Percentiles rank a stretch among this genome's conserved stretches.
Conservation (phyloP, 2,113 vertebrate species). For the Calonectris borealis region DNA sequence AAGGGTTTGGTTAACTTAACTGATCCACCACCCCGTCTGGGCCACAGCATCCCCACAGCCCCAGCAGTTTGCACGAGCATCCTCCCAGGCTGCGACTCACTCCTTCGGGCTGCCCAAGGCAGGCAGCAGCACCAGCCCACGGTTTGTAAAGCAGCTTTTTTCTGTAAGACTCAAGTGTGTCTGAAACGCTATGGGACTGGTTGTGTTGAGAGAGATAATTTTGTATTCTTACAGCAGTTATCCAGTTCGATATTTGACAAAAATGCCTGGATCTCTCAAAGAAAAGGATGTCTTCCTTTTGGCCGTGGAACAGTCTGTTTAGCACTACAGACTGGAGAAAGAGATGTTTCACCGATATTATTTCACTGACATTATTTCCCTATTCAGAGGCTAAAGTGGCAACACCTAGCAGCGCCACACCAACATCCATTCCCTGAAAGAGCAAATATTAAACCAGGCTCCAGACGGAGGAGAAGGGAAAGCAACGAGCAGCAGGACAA, state of each 20-base stretch:
- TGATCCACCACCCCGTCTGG: not conserved
- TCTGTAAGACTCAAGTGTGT: not conserved
- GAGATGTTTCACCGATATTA: not conserved
- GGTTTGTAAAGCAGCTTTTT: not conserved
- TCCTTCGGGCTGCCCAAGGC: not conserved
- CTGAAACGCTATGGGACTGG: not conserved
- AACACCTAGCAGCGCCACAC: not conserved
- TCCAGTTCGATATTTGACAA: not conserved
- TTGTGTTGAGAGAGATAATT: not conserved
- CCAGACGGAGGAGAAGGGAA: not conserved
- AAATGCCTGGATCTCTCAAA: not conserved
- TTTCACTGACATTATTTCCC: not conserved
- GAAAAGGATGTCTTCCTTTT: not conserved
- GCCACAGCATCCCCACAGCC: not conserved
- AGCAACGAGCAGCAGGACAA: not conserved
- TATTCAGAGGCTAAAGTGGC: not conserved
- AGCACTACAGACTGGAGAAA: not conserved
- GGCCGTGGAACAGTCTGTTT: too few species aligned
- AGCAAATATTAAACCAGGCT: not conserved
- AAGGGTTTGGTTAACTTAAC: not conserved
- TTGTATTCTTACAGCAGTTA: not conserved
- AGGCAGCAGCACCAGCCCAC: not conserved
- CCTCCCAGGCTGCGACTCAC: not conserved
- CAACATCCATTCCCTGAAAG: not conserved
- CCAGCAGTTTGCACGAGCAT: not conserved